Conservation (phyloP, 1,140 invertebrate genomes). For the Bombus pascuorum region DNA sequence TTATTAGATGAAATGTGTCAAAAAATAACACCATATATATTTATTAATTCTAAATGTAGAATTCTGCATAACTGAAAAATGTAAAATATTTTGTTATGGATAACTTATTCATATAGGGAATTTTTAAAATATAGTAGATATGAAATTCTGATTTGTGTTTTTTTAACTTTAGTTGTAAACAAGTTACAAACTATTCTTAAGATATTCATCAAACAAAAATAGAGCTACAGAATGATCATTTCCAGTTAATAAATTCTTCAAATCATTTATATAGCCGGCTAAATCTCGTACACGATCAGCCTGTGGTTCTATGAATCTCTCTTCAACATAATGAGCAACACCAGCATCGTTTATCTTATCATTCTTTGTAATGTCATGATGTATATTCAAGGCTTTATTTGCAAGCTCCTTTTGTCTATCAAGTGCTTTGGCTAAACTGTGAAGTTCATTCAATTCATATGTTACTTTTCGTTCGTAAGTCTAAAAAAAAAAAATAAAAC, state of each 20-base stretch:
- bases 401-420: slow-evolving; percentile 89
- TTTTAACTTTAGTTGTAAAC: slow-evolving; percentile 11
- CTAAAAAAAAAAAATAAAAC: slow-evolving; percentile 56
- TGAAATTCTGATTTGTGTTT: slow-evolving; percentile 21
- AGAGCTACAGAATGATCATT: slow-evolving; percentile 85
- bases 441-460: slow-evolving; percentile 84
- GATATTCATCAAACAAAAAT: slow-evolving; percentile 91
- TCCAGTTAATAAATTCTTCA: slow-evolving; percentile 85
- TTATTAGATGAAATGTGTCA: slow-evolving; percentile 40
- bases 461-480: slow-evolving; percentile 59
- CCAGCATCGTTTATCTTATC: slow-evolving; percentile 74
- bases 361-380: slow-evolving; percentile 75
- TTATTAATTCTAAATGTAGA: slow-evolving; percentile 24
- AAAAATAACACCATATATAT: slow-evolving; percentile 30
- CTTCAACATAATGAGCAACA: slow-evolving; percentile 88
- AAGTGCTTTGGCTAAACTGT: slow-evolving; percentile 88
- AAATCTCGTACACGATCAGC: slow-evolving; percentile 86
- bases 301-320: slow-evolving; percentile 88
- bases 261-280: slow-evolving; percentile 88
- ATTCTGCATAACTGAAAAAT: slow-evolving; percentile 7
- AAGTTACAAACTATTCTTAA: slow-evolving; percentile 82
- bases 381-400: slow-evolving; percentile 86
- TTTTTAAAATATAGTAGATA: slow-evolving; percentile 19
- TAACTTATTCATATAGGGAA: slow-evolving; percentile 9
- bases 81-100: background rate